phyloP scores from a whole-genome alignment of 2,888 invertebrate genomes.

The Brachypalpus laphriformis region DNA sequence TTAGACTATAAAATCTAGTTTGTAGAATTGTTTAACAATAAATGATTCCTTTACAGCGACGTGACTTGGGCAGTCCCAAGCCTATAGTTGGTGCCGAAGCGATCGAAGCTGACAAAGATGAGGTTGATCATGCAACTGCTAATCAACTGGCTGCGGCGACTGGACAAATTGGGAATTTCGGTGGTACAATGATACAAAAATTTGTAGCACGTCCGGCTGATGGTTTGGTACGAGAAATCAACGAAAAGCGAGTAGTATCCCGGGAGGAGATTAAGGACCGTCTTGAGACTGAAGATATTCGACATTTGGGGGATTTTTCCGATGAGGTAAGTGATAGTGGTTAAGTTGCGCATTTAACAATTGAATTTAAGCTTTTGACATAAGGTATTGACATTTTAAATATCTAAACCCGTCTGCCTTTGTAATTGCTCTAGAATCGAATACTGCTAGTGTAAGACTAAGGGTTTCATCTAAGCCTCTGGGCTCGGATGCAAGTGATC shows the following conservation, averaged over 20 bases:
- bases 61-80: constrained; percentile 80
- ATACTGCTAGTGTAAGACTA: no score
- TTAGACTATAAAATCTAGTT: neutral
- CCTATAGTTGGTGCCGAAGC: constrained; percentile 76
- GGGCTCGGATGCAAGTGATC: no score
- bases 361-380: no score
- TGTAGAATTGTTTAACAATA: neutral
- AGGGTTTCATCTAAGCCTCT: no score
- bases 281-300: constrained; percentile 92
- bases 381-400: no score
- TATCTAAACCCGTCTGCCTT: no score
- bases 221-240: constrained; percentile 91
- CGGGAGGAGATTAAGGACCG: constrained; percentile 92
- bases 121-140: constrained; percentile 36
- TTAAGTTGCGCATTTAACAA: no score
- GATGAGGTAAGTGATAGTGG: constrained; percentile 94
- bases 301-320: constrained; percentile 92
- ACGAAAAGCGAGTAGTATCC: constrained; percentile 90
- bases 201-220: constrained; percentile 87
- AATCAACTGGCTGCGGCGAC: constrained; percentile 49
- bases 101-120: constrained; percentile 75
- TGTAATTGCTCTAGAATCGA: no score
- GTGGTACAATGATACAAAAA: constrained; percentile 79
- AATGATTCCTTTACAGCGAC: constrained; percentile 79
- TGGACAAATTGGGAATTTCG: constrained; percentile 66